These are phyloP conservation scores for Distichodus sexfasciatus DNA, from an alignment of 2,797 vertebrate species.

Conservation along the genomic window DNA sequence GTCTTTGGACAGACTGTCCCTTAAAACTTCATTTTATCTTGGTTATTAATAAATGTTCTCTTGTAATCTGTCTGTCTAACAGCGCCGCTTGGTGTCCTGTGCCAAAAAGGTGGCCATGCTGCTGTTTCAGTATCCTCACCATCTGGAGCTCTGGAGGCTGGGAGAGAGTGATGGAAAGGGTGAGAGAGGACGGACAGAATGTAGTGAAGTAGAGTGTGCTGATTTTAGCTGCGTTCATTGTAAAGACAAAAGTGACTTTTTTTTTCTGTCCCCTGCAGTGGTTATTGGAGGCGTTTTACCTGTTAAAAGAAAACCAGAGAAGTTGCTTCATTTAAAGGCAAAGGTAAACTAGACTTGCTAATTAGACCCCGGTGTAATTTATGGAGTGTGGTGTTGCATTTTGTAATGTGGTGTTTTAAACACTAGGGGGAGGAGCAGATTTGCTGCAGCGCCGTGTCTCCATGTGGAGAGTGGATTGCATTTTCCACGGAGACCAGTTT, in stretches of 20 bases:
- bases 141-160: slow-evolving; percentile 90
- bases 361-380: too few relatives aligned
- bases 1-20: too few relatives aligned
- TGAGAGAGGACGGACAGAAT: slow-evolving; percentile 54
- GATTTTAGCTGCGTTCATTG: not conserved
- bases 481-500: slow-evolving; percentile 80
- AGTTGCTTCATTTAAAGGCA: slow-evolving; percentile 86
- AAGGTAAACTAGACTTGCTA: slow-evolving; percentile 88
- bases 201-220: not conserved
- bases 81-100: slow-evolving; percentile 20
- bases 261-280: slow-evolving; percentile 73
- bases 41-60: not conserved
- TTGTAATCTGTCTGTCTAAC: not conserved
- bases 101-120: slow-evolving; percentile 83
- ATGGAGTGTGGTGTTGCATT: too few relatives aligned
- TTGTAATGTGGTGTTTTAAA: not conserved
- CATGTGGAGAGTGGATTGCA: slow-evolving; percentile 85
- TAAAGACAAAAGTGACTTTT: not conserved
- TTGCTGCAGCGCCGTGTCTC: slow-evolving; percentile 84
- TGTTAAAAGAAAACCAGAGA: slow-evolving; percentile 82
- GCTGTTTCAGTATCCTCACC: slow-evolving; percentile 89
- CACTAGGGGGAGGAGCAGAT: slow-evolving; percentile 86
- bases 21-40: not conserved
- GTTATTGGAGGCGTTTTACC: slow-evolving; percentile 78
- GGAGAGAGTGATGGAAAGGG: slow-evolving; percentile 81